Evolutionary conservation across 2,888 invertebrate species (phyloP).

Genomic region (Selenia dentaria): DNA sequence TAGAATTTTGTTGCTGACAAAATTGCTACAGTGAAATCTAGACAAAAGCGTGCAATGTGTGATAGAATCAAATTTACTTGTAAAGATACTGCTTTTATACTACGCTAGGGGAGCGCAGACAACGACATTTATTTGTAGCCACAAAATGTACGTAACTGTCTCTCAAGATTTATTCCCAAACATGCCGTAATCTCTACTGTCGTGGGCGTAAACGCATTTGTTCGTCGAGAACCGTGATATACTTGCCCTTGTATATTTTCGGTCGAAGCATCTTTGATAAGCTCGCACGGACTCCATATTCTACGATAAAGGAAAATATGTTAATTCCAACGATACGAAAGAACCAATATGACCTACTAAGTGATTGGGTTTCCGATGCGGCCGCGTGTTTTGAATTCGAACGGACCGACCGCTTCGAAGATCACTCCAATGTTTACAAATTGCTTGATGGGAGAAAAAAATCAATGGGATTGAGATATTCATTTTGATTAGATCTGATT

Average conservation of each 20-base stretch:
- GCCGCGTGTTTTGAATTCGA: slow-evolving; percentile 76
- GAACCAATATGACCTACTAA: slow-evolving; percentile 80
- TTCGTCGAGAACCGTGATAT: slow-evolving; percentile 55
- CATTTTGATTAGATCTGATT: slow-evolving; percentile 53
- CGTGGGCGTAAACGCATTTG: slow-evolving; percentile 78
- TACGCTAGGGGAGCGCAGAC: slow-evolving; percentile 49
- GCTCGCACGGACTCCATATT: slow-evolving; percentile 69
- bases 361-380: slow-evolving; percentile 78
- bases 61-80: too few relatives aligned
- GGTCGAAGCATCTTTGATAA: slow-evolving; percentile 76
- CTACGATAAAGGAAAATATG: slow-evolving; percentile 81
- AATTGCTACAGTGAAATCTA: too few relatives aligned
- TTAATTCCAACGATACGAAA: slow-evolving; percentile 72
- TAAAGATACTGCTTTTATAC: slow-evolving; percentile 7
- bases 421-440: slow-evolving; percentile 77
- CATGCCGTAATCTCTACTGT: slow-evolving; percentile 75
- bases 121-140: slow-evolving; percentile 72
- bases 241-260: slow-evolving; percentile 72
- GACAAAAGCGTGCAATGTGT: too few relatives aligned
- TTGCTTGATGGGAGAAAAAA: slow-evolving; percentile 60
- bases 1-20: too few relatives aligned
- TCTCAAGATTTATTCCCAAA: slow-evolving; percentile 76
- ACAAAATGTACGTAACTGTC: slow-evolving; percentile 74
- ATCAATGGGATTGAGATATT: slow-evolving; percentile 62
- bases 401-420: slow-evolving; percentile 51